These are phyloP conservation scores for Lasioglossum figueresi DNA, from an alignment of 2,888 invertebrate genomes.

Conservation along the genomic window DNA sequence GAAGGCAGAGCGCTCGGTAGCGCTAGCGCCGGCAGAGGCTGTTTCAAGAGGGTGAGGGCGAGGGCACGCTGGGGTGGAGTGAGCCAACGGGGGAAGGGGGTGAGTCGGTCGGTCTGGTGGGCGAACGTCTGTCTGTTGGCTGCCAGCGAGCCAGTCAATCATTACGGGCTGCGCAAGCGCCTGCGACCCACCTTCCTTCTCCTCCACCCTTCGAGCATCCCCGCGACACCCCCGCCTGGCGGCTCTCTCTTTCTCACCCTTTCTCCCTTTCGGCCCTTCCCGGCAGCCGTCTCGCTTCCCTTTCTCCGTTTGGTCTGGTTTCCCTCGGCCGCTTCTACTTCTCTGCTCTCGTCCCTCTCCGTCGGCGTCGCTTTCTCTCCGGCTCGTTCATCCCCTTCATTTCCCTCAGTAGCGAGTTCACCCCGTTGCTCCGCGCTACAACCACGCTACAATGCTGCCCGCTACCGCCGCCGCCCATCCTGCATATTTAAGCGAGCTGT, in stretches of 20 bases:
- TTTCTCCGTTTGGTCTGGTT: constrained; percentile 18
- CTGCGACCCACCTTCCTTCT: constrained; percentile 65
- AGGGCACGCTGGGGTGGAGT: constrained; percentile 54
- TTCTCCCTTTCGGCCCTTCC: constrained; percentile 21
- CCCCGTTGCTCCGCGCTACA: constrained; percentile 81
- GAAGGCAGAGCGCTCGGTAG: constrained; percentile 47
- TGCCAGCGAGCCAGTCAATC: constrained; percentile 84
- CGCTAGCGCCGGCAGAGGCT: constrained; percentile 66
- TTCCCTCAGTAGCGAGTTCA: constrained; percentile 80
- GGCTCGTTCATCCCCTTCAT: constrained; percentile 75
- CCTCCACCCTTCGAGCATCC: constrained; percentile 33
- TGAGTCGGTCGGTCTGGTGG: constrained; percentile 78
- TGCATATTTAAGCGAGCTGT: constrained; percentile 84
- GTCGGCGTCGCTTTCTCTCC: constrained; percentile 42
- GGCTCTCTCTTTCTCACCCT: constrained; percentile 27
- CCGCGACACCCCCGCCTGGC: constrained; percentile 23
- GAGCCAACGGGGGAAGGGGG: constrained; percentile 63
- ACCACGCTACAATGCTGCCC: constrained; percentile 81
- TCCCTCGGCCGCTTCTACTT: constrained; percentile 18
- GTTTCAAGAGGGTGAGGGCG: constrained; percentile 58
- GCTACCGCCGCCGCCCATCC: constrained; percentile 82
- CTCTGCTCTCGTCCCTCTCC: constrained; percentile 41
- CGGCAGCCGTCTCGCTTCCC: constrained; percentile 19
- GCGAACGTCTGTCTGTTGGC: constrained; percentile 84
- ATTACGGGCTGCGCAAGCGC: constrained; percentile 84